These are phyloP conservation scores for Acrocephalus scirpaceus DNA, from an alignment of 2,797 vertebrate species.

Conservation along the genomic window DNA sequence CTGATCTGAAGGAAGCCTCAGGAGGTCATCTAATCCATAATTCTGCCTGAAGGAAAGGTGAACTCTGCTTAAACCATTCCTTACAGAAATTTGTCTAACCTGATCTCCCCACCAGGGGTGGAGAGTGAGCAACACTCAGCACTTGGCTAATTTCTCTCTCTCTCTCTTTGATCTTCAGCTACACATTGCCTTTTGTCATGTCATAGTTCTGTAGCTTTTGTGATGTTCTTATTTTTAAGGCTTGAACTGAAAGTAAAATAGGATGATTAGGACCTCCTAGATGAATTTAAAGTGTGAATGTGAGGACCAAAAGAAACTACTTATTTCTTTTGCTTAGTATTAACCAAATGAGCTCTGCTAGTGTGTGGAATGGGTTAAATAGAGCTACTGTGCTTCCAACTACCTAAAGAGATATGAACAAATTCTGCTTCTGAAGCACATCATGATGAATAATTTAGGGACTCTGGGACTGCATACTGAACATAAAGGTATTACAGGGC, in stretches of 20 bases:
- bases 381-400: not conserved
- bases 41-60: not conserved
- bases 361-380: not conserved
- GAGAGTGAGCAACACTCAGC: not conserved
- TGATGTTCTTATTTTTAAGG: not conserved
- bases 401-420: not conserved
- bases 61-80: not conserved
- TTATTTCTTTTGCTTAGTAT: not conserved
- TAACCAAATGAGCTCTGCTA: not conserved
- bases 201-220: not conserved
- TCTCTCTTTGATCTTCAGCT: not conserved
- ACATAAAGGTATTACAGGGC: not conserved
- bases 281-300: not conserved
- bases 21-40: not conserved
- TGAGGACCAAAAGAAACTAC: not conserved
- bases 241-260: not conserved
- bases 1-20: not conserved
- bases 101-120: not conserved
- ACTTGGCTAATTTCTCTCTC: not conserved
- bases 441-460: constrained; percentile 47
- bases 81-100: not conserved
- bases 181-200: not conserved
- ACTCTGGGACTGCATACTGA: not conserved
- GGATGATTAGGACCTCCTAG: not conserved
- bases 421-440: constrained; percentile 16